Percentiles rank a stretch among this genome's conserved stretches.
phyloP scores from a whole-genome alignment of 2,797 vertebrate genomes.

The Scyliorhinus canicula region DNA sequence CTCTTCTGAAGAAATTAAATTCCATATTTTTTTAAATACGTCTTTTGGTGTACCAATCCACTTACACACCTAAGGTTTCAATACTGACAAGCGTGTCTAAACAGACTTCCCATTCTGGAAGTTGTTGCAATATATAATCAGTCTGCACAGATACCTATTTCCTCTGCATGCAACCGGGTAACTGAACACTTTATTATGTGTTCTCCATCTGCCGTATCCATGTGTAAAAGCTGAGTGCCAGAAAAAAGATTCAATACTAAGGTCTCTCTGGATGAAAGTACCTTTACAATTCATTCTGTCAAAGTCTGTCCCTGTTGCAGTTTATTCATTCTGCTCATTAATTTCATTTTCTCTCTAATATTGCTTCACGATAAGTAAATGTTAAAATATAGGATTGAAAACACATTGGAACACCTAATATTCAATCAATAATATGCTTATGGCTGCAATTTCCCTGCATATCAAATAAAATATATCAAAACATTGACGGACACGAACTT shows the following conservation, averaged over 20 bases:
- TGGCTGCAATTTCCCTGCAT: neutral
- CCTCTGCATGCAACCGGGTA: neutral
- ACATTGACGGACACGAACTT: neutral
- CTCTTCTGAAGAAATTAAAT: neutral
- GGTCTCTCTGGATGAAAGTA: neutral
- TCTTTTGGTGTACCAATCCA: neutral
- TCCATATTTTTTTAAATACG: neutral
- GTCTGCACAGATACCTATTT: constrained; percentile 21
- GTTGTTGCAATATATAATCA: neutral
- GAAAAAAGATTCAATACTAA: neutral
- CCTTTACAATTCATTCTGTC: too few relatives aligned
- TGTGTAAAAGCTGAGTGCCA: constrained; percentile 6
- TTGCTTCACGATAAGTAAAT: neutral
- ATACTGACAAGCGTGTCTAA: neutral
- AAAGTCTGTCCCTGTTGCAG: neutral
- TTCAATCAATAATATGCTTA: neutral
- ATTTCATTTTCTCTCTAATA: neutral
- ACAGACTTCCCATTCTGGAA: constrained; percentile 17
- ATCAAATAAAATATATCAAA: neutral
- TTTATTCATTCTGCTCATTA: neutral
- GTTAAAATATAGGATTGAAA: neutral
- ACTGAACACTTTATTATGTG: neutral
- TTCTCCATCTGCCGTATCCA: constrained; percentile 25
- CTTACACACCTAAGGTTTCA: neutral
- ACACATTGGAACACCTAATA: neutral